Conservation (phyloP, 2,113 vertebrate genomes). For the Oryctolagus cuniculus region DNA sequence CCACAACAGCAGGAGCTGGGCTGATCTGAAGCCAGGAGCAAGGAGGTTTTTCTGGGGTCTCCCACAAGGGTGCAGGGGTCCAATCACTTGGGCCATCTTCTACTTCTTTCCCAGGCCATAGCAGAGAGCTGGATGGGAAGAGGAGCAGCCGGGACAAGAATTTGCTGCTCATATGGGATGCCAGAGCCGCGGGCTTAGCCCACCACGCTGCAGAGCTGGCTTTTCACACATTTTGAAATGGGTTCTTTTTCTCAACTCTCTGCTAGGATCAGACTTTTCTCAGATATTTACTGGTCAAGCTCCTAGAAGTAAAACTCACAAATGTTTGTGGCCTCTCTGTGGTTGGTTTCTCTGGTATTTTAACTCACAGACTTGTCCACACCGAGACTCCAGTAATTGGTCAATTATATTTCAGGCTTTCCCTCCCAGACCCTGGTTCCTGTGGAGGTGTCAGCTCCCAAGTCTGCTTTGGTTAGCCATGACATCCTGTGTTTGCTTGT, state of each 20-base stretch:
- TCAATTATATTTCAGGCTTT: neutral
- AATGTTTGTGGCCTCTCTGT: neutral
- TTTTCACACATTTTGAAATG: neutral
- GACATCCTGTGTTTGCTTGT: neutral
- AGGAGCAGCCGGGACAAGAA: no score
- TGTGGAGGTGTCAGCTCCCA: neutral
- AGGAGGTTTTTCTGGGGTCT: no score
- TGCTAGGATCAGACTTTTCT: neutral
- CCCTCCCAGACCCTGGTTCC: neutral
- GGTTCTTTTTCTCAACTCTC: neutral
- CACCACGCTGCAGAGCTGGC: no score
- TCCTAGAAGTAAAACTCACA: neutral
- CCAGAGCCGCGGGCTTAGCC: no score
- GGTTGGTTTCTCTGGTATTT: neutral
- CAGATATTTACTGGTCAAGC: neutral
- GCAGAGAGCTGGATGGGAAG: no score
- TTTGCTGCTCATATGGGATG: no score
- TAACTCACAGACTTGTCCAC: neutral
- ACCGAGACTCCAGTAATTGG: neutral
- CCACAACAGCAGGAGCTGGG: no score
- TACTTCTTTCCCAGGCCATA: no score
- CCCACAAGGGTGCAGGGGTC: no score
- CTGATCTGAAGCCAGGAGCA: no score
- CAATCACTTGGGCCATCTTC: no score
- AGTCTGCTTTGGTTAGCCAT: neutral